These are phyloP conservation scores for Emberiza fucata DNA, from an alignment of 2,113 vertebrate species.

Conservation along the genomic window DNA sequence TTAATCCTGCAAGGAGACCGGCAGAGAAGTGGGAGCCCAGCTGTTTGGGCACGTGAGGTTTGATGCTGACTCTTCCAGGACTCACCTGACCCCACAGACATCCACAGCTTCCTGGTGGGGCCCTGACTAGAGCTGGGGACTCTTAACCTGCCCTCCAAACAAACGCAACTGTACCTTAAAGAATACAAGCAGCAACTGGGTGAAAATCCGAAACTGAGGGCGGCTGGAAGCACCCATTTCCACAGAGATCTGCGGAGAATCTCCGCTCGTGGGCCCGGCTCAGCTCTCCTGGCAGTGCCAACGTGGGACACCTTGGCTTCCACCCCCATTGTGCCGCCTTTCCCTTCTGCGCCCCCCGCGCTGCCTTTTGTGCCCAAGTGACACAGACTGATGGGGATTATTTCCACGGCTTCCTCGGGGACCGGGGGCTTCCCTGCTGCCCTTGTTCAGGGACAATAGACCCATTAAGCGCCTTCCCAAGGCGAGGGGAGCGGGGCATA, in stretches of 20 bases:
- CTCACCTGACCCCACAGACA: background rate
- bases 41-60: accelerated
- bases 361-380: slow-evolving; percentile 47
- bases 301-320: slow-evolving; percentile 2
- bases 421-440: background rate
- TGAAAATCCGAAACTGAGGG: background rate
- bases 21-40: background rate
- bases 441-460: slow-evolving; percentile 38
- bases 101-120: background rate
- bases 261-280: background rate
- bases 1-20: background rate
- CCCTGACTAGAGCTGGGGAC: background rate
- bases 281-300: background rate
- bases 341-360: background rate
- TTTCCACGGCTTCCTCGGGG: slow-evolving; percentile 53
- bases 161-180: background rate
- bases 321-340: background rate
- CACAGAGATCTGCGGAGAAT: accelerated
- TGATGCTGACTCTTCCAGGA: background rate
- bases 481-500: slow-evolving; percentile 8
- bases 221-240: background rate
- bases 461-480: slow-evolving; percentile 22
- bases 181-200: background rate
- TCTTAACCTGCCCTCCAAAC: background rate
- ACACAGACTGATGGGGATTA: slow-evolving; percentile 61